Percentiles rank a stretch among this genome's conserved stretches.
phyloP scores from a whole-genome alignment of 2,113 vertebrate genomes.

The Rafetus swinhoei region DNA sequence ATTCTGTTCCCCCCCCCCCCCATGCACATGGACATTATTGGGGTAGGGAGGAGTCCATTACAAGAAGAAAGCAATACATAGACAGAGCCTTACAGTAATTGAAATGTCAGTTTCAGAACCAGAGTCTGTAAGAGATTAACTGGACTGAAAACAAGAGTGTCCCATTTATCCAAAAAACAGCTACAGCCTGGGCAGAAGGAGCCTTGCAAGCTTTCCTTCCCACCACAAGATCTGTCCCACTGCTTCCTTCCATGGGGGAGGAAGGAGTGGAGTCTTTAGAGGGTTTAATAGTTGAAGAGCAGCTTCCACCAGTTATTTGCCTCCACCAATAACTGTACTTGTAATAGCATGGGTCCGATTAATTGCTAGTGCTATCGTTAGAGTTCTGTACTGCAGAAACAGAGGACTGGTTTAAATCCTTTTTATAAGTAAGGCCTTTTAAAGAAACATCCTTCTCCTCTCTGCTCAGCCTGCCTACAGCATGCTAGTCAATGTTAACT shows the following conservation, averaged over 20 bases:
- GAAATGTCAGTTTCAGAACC: not conserved
- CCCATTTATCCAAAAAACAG: not conserved
- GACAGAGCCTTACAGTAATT: not conserved
- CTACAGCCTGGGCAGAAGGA: rapidly evolving
- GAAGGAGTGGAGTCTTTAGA: not conserved
- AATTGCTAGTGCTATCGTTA: not conserved
- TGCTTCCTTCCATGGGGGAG: not conserved
- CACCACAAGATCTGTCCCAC: not conserved
- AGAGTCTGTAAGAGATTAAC: not conserved
- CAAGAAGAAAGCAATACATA: not conserved
- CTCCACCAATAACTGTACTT: not conserved
- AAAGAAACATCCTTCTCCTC: not conserved
- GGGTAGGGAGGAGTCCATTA: not conserved
- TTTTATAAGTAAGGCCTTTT: not conserved
- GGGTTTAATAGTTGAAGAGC: not conserved
- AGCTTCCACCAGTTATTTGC: not conserved
- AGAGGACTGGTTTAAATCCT: not conserved
- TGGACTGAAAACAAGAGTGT: not conserved
- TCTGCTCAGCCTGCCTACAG: not conserved
- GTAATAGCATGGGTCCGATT: not conserved
- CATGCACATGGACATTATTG: not conserved
- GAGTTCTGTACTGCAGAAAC: not conserved
- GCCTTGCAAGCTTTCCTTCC: not conserved
- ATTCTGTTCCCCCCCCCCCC: too few relatives aligned
- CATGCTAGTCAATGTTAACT: rapidly evolving